These are phyloP conservation scores for Stichopus horrens DNA, from an alignment of 53 echinoderm and acorn worm species.

Conservation along the genomic window DNA sequence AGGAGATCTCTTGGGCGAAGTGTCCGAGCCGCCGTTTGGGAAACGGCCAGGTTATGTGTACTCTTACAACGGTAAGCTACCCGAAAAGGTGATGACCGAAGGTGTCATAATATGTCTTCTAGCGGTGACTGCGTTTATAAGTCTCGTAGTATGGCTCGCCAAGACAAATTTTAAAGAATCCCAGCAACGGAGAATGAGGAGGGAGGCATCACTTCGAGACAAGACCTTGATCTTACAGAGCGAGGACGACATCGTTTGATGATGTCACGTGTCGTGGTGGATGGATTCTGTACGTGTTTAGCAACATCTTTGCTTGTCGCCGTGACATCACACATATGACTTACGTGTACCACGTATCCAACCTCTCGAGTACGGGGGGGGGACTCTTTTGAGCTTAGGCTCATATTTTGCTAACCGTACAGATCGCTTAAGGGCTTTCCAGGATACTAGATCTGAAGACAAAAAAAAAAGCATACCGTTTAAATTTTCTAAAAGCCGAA, in stretches of 20 bases:
- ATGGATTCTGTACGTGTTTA: too few relatives aligned
- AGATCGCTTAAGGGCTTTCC: too few relatives aligned
- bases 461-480: too few relatives aligned
- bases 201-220: constrained; percentile 87
- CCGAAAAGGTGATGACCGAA: constrained; percentile 56
- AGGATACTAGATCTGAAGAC: too few relatives aligned
- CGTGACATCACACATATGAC: too few relatives aligned
- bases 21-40: not conserved
- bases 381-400: too few relatives aligned
- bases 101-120: constrained; percentile 79
- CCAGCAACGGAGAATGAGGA: constrained; percentile 82
- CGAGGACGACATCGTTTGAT: constrained; percentile 38
- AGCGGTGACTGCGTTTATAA: constrained; percentile 81
- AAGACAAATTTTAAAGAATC: constrained; percentile 93
- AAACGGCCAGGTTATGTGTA: constrained; percentile 45
- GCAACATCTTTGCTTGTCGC: too few relatives aligned
- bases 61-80: constrained; percentile 19
- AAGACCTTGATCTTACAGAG: constrained; percentile 48
- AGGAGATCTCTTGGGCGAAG: not conserved
- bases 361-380: too few relatives aligned
- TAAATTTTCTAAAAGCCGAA: too few relatives aligned
- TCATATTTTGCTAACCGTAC: too few relatives aligned
- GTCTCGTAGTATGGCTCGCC: constrained; percentile 87
- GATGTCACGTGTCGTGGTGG: not conserved
- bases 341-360: too few relatives aligned